These are phyloP conservation scores for Protophormia terraenovae DNA, from an alignment of 2,888 invertebrate genomes.

Conservation along the genomic window DNA sequence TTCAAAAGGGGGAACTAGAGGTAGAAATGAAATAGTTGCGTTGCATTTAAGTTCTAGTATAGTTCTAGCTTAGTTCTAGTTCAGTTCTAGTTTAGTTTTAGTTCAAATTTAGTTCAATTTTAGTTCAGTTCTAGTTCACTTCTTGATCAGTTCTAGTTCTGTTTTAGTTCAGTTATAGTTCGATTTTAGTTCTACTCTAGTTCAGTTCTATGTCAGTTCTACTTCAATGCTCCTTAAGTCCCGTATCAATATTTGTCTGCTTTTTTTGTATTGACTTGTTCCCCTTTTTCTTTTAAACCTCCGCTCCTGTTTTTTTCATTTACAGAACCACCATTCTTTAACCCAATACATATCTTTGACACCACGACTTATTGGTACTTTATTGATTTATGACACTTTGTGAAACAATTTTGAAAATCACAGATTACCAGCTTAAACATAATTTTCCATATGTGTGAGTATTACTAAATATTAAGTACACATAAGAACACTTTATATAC, in stretches of 20 bases:
- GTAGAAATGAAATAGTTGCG: too few relatives aligned
- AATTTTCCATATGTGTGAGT: slow-evolving; percentile 67
- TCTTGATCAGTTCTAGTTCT: too few relatives aligned
- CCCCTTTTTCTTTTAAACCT: not conserved
- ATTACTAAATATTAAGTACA: not conserved
- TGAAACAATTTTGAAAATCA: slow-evolving; percentile 80
- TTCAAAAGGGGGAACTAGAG: not conserved
- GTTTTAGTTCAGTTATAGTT: too few relatives aligned
- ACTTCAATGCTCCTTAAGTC: too few relatives aligned
- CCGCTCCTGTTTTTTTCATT: not conserved
- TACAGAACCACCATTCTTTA: not conserved
- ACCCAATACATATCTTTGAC: slow-evolving; percentile 31
- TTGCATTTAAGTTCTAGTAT: too few relatives aligned
- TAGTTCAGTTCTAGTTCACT: too few relatives aligned
- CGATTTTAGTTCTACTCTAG: too few relatives aligned
- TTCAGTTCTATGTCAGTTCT: too few relatives aligned
- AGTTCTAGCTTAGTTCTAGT: too few relatives aligned
- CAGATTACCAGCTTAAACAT: slow-evolving; percentile 76
- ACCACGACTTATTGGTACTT: slow-evolving; percentile 79
- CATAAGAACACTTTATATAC: not conserved
- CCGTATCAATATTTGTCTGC: too few relatives aligned
- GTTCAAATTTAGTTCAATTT: too few relatives aligned
- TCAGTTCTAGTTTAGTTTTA: too few relatives aligned
- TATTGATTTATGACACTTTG: slow-evolving; percentile 81
- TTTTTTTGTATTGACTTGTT: not conserved